Evolutionary conservation across 1,140 invertebrate genomes (phyloP).

Genomic region (Acyrthosiphon pisum): DNA sequence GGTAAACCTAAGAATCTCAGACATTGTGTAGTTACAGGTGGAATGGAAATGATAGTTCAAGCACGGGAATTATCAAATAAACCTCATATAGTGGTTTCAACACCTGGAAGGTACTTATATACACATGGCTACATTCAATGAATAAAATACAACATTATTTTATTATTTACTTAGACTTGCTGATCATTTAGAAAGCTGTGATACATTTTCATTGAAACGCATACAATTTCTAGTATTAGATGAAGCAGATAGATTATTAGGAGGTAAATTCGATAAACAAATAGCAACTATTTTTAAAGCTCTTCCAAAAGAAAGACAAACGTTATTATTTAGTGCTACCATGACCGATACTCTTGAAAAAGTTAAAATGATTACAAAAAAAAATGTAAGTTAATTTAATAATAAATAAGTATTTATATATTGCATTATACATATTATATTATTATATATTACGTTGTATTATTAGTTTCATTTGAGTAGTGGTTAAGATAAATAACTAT

Average conservation of each 20-base stretch:
- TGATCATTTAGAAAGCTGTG: slow-evolving; percentile 85
- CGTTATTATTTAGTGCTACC: slow-evolving; percentile 94
- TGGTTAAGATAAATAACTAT: too few species aligned
- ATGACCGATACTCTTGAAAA: slow-evolving; percentile 85
- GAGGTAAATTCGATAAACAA: slow-evolving; percentile 81
- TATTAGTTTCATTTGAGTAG: not conserved
- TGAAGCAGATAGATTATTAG: slow-evolving; percentile 89
- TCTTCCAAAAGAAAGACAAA: slow-evolving; percentile 82
- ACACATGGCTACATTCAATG: not conserved
- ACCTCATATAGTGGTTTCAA: slow-evolving; percentile 94
- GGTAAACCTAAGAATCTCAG: slow-evolving; percentile 85
- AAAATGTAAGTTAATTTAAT: slow-evolving; percentile 56
- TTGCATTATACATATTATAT: not conserved
- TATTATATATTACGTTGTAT: not conserved
- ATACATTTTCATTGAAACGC: slow-evolving; percentile 81
- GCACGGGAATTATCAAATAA: slow-evolving; percentile 82
- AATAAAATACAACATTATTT: slow-evolving; percentile 16
- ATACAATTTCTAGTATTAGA: slow-evolving; percentile 89
- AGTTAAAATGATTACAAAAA: slow-evolving; percentile 67
- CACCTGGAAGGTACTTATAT: slow-evolving; percentile 76
- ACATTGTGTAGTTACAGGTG: slow-evolving; percentile 86
- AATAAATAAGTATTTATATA: not conserved
- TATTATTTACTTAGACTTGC: slow-evolving; percentile 67
- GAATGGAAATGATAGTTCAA: slow-evolving; percentile 92
- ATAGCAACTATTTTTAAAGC: slow-evolving; percentile 82